These are phyloP conservation scores for Drosophila sordidapex DNA, from an alignment of 2,888 invertebrate genomes.

Conservation along the genomic window DNA sequence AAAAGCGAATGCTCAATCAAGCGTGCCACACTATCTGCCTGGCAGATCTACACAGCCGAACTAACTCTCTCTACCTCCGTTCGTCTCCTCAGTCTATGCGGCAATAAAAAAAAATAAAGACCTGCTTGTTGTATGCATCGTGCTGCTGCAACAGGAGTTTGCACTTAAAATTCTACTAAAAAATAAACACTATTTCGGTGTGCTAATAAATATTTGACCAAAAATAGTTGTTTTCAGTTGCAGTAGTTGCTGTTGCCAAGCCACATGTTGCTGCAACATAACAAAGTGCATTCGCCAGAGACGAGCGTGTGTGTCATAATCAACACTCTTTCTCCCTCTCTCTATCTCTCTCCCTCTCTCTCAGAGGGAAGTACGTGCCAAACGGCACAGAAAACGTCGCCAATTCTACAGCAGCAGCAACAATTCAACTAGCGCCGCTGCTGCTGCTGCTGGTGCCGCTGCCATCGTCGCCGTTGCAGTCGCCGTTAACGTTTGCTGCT, in stretches of 20 bases:
- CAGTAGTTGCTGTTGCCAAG: constrained; percentile 39
- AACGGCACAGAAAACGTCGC: constrained; percentile 52
- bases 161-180: constrained; percentile 70
- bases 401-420: constrained; percentile 37
- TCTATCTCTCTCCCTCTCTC: background rate
- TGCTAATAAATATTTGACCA: constrained; percentile 41
- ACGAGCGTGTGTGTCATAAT: constrained; percentile 54
- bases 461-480: constrained; percentile 15
- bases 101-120: constrained; percentile 31
- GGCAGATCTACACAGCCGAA: constrained; percentile 39
- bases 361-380: constrained; percentile 61
- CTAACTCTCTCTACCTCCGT: constrained; percentile 23
- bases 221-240: constrained; percentile 34
- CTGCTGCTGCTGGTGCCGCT: constrained; percentile 2
- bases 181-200: constrained; percentile 1
- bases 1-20: constrained; percentile 75
- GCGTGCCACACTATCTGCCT: constrained; percentile 57
- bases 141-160: constrained; percentile 64
- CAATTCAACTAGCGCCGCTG: constrained; percentile 11
- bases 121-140: constrained; percentile 38
- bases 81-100: constrained; percentile 8
- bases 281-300: constrained; percentile 35
- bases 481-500: constrained; percentile 52
- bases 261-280: constrained; percentile 63
- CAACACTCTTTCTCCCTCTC: background rate